Conservation (phyloP, 2,113 vertebrate genomes). For the Istiophorus platypterus region DNA sequence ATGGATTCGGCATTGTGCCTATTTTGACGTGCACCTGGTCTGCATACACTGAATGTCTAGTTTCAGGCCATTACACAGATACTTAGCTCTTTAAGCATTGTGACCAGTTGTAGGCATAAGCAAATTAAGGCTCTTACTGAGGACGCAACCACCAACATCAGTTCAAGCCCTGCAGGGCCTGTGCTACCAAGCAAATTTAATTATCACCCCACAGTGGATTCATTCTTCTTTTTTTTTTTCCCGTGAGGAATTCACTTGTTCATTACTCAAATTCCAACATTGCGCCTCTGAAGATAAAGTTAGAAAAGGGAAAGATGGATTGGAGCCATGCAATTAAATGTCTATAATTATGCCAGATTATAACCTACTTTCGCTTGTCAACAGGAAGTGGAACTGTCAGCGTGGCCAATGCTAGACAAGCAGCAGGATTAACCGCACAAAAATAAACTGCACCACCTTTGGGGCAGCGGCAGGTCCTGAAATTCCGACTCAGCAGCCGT, state of each 20-base stretch:
- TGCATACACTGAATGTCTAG: background rate
- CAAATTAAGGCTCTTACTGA: constrained; percentile 12
- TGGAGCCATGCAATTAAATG: background rate
- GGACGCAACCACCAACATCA: background rate
- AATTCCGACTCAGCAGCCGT: constrained; percentile 2
- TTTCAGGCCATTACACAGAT: background rate
- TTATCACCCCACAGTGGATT: background rate
- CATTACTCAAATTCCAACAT: background rate
- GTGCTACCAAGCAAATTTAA: background rate
- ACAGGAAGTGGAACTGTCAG: constrained; percentile 38
- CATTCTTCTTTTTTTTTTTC: background rate
- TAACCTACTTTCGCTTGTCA: constrained; percentile 42
- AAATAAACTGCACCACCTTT: constrained; percentile 44
- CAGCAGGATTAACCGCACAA: constrained; percentile 45
- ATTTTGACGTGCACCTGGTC: background rate
- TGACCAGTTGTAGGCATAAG: background rate
- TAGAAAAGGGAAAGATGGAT: background rate
- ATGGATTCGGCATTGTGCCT: background rate
- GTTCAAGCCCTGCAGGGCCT: background rate
- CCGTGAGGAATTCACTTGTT: background rate
- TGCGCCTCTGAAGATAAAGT: background rate
- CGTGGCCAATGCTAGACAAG: constrained; percentile 14
- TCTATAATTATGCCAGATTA: constrained; percentile 4
- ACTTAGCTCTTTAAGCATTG: background rate
- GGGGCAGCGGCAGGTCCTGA: constrained; percentile 1